Conservation (phyloP, 1,140 invertebrate genomes). For the Episyrphus balteatus region DNA sequence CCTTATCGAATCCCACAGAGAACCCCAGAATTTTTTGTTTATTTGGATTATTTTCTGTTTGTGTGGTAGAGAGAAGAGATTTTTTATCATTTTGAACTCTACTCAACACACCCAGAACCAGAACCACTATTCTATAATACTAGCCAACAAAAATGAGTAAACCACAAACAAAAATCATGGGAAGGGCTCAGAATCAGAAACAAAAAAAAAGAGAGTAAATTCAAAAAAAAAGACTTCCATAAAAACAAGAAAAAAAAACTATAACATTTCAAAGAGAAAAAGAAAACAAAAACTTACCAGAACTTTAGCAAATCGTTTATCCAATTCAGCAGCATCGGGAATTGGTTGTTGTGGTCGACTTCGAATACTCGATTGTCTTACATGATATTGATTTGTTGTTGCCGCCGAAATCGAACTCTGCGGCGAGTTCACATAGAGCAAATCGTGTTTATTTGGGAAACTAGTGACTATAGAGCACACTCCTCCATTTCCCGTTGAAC, state of each 20-base stretch:
- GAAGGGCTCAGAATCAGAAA: background rate
- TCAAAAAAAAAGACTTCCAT: background rate
- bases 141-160: too few relatives aligned
- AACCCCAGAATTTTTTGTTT: too few relatives aligned
- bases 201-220: background rate
- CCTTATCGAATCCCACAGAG: too few relatives aligned
- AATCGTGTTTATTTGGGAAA: slow-evolving; percentile 28
- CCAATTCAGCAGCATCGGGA: slow-evolving; percentile 79
- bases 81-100: too few relatives aligned
- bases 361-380: slow-evolving; percentile 58
- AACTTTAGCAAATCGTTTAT: slow-evolving; percentile 87
- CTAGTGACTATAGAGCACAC: slow-evolving; percentile 6
- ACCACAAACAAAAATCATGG: too few relatives aligned
- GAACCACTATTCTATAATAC: too few relatives aligned
- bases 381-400: slow-evolving; percentile 34
- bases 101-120: too few relatives aligned
- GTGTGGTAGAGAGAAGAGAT: too few relatives aligned
- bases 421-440: slow-evolving; percentile 17
- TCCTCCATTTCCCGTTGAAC: background rate
- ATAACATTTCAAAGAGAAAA: background rate
- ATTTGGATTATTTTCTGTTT: too few relatives aligned
- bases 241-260: background rate
- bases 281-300: slow-evolving; percentile 57
- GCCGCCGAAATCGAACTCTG: slow-evolving; percentile 18
- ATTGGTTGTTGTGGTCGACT: slow-evolving; percentile 70